Evolutionary conservation across 1,140 invertebrate genomes (phyloP).

Genomic region (Lasaia peninsularis): DNA sequence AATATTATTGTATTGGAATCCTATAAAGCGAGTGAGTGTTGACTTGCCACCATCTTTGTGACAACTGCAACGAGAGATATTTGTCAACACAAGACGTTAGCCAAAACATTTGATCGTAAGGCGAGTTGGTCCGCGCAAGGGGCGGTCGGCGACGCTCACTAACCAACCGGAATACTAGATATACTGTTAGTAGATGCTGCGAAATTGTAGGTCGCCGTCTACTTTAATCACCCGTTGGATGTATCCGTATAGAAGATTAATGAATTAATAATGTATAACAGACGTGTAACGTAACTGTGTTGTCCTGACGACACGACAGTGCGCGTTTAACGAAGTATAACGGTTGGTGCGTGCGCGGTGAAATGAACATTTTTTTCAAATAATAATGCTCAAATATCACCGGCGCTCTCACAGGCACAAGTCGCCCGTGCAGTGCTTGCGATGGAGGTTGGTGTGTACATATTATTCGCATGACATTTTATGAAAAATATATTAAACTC

Average conservation of each 20-base stretch:
- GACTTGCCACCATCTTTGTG: background rate
- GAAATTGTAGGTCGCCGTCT: conserved; percentile 47
- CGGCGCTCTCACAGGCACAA: conserved; percentile 70
- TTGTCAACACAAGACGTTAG: conserved; percentile 19
- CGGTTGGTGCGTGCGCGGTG: conserved; percentile 36
- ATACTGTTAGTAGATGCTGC: conserved; percentile 52
- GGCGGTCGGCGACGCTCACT: conserved; percentile 28
- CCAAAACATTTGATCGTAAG: conserved; percentile 14
- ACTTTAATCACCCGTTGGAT: conserved; percentile 31
- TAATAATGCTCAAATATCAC: conserved; percentile 76
- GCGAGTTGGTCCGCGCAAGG: background rate
- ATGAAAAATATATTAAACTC: too few relatives aligned
- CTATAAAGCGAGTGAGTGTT: too few relatives aligned
- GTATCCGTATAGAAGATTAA: conserved; percentile 15
- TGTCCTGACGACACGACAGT: conserved; percentile 28
- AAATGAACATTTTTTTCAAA: conserved; percentile 67
- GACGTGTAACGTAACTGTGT: conserved; percentile 35
- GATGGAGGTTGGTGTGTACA: conserved; percentile 65
- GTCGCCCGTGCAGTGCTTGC: conserved; percentile 68
- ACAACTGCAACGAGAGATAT: conserved; percentile 16
- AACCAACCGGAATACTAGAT: conserved; percentile 68
- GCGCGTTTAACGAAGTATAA: conserved; percentile 32
- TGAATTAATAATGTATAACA: conserved; percentile 21
- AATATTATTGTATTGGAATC: too few relatives aligned
- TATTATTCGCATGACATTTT: conserved; percentile 9